Evolutionary conservation across 2,797 vertebrate species (phyloP).

Genomic region (Aldrovandia affinis): DNA sequence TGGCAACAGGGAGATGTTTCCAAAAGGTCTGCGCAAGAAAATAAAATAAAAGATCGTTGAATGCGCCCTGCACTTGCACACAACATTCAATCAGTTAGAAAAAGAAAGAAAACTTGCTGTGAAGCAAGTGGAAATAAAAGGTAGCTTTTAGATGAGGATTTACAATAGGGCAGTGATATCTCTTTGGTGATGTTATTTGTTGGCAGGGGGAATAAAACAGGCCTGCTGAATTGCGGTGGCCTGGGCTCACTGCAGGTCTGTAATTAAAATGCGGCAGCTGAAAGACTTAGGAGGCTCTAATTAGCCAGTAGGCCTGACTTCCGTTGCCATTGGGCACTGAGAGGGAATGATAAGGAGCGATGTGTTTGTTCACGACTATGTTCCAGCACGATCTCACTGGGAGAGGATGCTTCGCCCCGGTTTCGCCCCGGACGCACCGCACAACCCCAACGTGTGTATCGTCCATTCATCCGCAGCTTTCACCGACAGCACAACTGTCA

Average conservation of each 20-base stretch:
- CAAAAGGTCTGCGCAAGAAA: not conserved
- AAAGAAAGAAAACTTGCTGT: not conserved
- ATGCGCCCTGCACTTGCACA: not conserved
- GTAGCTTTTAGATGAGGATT: not conserved
- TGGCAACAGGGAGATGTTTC: not conserved
- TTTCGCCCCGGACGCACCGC: not conserved
- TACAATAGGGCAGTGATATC: not conserved
- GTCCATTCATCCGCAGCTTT: not conserved
- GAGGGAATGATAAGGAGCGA: slow-evolving; percentile 73
- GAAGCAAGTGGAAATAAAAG: not conserved
- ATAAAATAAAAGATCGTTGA: not conserved
- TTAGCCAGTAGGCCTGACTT: slow-evolving; percentile 71
- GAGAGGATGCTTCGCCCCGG: slow-evolving; percentile 11
- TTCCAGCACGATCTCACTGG: slow-evolving; percentile 67
- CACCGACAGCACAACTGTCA: not conserved
- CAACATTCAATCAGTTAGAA: not conserved
- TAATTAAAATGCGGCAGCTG: slow-evolving; percentile 75
- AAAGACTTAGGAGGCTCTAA: slow-evolving; percentile 73
- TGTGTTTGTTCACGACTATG: slow-evolving; percentile 67
- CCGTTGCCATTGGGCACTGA: slow-evolving; percentile 69
- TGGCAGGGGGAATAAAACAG: slow-evolving; percentile 46
- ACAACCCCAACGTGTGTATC: not conserved
- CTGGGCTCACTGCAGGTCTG: slow-evolving; percentile 66
- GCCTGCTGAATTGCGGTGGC: slow-evolving; percentile 52
- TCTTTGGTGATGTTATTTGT: slow-evolving; percentile 45